These are phyloP conservation scores for Napeogenes inachia DNA, from an alignment of 2,888 invertebrate genomes.

Conservation along the genomic window DNA sequence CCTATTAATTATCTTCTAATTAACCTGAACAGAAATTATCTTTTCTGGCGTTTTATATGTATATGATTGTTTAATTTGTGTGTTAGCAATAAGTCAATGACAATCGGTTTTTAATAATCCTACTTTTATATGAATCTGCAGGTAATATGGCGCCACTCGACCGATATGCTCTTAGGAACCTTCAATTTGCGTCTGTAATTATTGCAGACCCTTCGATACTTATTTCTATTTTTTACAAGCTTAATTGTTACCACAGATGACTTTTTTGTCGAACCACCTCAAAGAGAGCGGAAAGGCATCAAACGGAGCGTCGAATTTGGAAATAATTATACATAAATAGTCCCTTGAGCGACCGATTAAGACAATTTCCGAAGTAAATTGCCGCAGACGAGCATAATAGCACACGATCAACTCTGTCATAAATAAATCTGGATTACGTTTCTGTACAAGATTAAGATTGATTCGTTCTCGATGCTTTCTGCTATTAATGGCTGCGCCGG, in stretches of 20 bases:
- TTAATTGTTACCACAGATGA: conserved; percentile 78
- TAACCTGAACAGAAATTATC: conserved; percentile 39
- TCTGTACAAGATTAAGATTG: conserved; percentile 77
- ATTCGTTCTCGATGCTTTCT: conserved; percentile 75
- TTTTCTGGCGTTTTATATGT: neutral
- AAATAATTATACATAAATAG: conserved; percentile 79
- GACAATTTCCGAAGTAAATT: conserved; percentile 78
- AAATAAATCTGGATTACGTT: conserved; percentile 78
- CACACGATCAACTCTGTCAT: conserved; percentile 73
- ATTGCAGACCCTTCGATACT: conserved; percentile 78
- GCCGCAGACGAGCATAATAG: conserved; percentile 77
- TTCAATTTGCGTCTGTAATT: conserved; percentile 77
- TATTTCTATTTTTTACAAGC: conserved; percentile 74
- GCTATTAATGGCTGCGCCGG: conserved; percentile 68
- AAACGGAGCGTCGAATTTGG: conserved; percentile 77
- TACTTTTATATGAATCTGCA: conserved; percentile 59
- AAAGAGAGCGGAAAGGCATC: conserved; percentile 78
- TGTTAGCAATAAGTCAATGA: conserved; percentile 9
- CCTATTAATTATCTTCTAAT: conserved; percentile 61
- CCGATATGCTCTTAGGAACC: conserved; percentile 68
- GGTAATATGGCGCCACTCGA: conserved; percentile 67
- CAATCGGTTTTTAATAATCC: conserved; percentile 15
- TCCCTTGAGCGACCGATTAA: conserved; percentile 79
- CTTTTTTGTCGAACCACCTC: conserved; percentile 77
- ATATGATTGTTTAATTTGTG: conserved; percentile 6